Evolutionary conservation across 2,888 invertebrate species (phyloP).

Genomic region (Drosophila gaucha): DNA sequence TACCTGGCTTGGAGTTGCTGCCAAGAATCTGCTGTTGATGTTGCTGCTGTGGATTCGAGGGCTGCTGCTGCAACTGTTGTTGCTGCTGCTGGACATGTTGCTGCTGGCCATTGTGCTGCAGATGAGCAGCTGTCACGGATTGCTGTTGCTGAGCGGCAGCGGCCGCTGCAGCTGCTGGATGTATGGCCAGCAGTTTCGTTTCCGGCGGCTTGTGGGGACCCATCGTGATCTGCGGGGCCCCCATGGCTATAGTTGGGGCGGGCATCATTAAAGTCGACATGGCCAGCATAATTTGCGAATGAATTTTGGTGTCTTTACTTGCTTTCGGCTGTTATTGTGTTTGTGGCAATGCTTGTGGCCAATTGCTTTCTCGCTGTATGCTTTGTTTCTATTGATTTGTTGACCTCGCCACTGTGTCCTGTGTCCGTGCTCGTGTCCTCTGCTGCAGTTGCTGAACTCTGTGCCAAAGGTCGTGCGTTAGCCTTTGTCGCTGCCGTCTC

Average conservation of each 20-base stretch:
- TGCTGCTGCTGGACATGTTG: conserved; percentile 73
- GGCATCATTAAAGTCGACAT: conserved; percentile 85
- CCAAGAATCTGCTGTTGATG: conserved; percentile 78
- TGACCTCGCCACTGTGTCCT: conserved; percentile 52
- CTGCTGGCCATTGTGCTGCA: conserved; percentile 74
- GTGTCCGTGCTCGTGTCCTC: conserved; percentile 41
- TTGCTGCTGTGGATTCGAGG: conserved; percentile 57
- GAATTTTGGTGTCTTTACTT: conserved; percentile 70
- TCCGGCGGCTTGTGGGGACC: conserved; percentile 85
- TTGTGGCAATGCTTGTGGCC: conserved; percentile 23
- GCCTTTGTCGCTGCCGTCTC: conserved; percentile 69
- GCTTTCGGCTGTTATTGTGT: conserved; percentile 23
- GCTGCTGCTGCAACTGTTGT: conserved; percentile 71
- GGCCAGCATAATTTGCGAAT: conserved; percentile 84
- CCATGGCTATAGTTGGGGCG: conserved; percentile 85
- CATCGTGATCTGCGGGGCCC: conserved; percentile 85
- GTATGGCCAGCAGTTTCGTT: conserved; percentile 85
- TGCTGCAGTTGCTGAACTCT: conserved; percentile 67
- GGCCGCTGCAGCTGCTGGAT: conserved; percentile 82
- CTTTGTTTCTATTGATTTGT: conserved; percentile 68
- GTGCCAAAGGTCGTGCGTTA: conserved; percentile 80
- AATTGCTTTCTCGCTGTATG: conserved; percentile 41
- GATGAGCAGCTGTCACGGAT: conserved; percentile 66
- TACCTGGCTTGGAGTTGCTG: conserved; percentile 83
- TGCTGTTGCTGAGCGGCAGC: conserved; percentile 78